These are phyloP conservation scores for Furnarius figulus DNA, from an alignment of 2,113 vertebrate genomes.

Conservation along the genomic window DNA sequence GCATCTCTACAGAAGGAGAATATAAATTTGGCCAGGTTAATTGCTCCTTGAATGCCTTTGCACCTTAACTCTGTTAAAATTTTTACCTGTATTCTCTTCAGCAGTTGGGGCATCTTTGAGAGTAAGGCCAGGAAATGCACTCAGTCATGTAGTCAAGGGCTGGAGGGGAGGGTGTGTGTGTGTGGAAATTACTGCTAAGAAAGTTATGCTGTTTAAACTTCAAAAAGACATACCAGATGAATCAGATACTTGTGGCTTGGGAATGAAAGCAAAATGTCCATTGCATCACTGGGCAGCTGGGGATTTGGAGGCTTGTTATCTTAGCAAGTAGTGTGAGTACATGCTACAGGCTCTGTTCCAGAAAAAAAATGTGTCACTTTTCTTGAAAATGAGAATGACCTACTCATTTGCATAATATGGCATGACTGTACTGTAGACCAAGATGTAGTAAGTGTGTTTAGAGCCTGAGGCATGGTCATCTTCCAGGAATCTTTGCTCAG, in stretches of 20 bases:
- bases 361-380: conserved; percentile 3
- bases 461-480: background rate
- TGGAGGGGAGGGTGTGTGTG: background rate
- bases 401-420: conserved; percentile 13
- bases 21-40: background rate
- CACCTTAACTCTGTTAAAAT: background rate
- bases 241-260: background rate
- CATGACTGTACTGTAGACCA: background rate
- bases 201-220: background rate
- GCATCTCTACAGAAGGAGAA: background rate
- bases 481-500: background rate
- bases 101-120: background rate
- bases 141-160: background rate
- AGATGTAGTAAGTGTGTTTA: background rate
- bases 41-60: background rate
- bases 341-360: background rate
- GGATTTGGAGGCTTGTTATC: background rate
- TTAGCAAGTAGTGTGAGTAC: background rate
- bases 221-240: background rate
- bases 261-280: conserved; percentile 10
- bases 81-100: background rate
- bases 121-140: background rate
- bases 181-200: background rate
- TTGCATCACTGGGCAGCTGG: background rate
- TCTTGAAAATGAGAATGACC: conserved; percentile 39